A percentile compares a stretch with the other conserved stretches of the same genome.
phyloP scores from a whole-genome alignment of 1,140 invertebrate genomes.

The Drosophila subobscura region DNA sequence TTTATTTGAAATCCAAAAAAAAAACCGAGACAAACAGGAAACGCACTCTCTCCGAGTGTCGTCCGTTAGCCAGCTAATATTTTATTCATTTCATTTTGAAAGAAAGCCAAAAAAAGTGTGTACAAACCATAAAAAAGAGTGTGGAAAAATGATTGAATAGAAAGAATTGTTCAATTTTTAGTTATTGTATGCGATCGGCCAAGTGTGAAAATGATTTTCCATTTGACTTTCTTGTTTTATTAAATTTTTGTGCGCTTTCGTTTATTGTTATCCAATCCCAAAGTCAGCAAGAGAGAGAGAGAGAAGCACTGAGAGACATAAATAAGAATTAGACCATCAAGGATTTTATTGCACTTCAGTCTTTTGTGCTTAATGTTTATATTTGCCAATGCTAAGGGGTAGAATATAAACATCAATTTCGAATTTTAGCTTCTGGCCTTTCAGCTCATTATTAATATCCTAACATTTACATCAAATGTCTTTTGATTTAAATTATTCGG shows the following conservation, averaged over 20 bases:
- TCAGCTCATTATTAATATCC: no score
- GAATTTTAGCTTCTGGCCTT: no score
- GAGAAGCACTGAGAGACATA: not conserved
- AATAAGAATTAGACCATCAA: not conserved
- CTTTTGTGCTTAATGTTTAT: no score
- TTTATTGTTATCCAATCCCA: constrained; percentile 19
- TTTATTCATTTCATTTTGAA: constrained; percentile 75
- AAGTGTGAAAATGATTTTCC: constrained; percentile 72
- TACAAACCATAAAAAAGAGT: constrained; percentile 9
- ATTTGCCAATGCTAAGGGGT: no score
- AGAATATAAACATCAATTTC: no score
- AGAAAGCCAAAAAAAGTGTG: constrained; percentile 30
- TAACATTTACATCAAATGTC: no score
- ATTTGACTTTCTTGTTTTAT: constrained; percentile 41
- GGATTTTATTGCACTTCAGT: no score
- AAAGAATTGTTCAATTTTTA: constrained; percentile 50
- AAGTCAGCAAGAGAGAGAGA: constrained; percentile 21
- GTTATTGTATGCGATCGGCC: constrained; percentile 67
- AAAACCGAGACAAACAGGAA: not conserved
- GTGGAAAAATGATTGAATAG: constrained; percentile 34
- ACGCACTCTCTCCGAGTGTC: constrained; percentile 21
- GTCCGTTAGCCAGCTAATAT: constrained; percentile 58
- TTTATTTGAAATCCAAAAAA: constrained; percentile 65
- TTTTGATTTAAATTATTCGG: no score
- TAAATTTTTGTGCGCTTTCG: constrained; percentile 13